Conservation (phyloP, 2,888 invertebrate genomes). For the Caenorhabditis zanzibari region DNA sequence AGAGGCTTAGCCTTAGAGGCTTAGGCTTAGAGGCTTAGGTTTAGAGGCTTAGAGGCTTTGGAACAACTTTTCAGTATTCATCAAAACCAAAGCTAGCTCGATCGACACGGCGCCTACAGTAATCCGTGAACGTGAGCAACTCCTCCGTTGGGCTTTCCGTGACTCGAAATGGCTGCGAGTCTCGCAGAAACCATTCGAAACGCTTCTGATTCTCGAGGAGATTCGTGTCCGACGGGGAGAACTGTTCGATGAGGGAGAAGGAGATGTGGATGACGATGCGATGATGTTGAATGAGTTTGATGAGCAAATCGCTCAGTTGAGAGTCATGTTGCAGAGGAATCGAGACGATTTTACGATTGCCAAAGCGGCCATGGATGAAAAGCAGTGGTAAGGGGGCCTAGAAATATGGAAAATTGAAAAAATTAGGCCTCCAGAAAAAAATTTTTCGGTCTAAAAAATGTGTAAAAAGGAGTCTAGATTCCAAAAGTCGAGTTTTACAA, state of each 20-base stretch:
- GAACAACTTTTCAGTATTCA: slow-evolving; percentile 69
- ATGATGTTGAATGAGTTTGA: slow-evolving; percentile 52
- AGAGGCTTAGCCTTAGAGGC: too few species aligned
- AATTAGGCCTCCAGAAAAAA: background rate
- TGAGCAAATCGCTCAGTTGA: slow-evolving; percentile 32
- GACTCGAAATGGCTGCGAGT: slow-evolving; percentile 65
- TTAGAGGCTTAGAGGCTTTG: too few species aligned
- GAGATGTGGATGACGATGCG: slow-evolving; percentile 36
- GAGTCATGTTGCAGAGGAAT: slow-evolving; percentile 36
- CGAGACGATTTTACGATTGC: slow-evolving; percentile 39
- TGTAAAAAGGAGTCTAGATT: background rate
- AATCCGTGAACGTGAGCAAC: slow-evolving; percentile 60
- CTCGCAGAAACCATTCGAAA: slow-evolving; percentile 41
- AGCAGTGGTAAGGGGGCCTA: slow-evolving; percentile 41
- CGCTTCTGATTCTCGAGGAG: slow-evolving; percentile 59
- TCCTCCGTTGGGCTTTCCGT: slow-evolving; percentile 52
- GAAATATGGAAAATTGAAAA: too few species aligned
- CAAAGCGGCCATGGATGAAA: slow-evolving; percentile 48
- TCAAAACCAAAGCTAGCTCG: slow-evolving; percentile 73
- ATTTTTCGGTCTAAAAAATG: background rate
- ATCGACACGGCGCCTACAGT: slow-evolving; percentile 68
- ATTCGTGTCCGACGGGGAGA: slow-evolving; percentile 56
- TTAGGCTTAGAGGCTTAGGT: too few species aligned
- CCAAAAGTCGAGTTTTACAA: background rate
- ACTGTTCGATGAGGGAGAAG: slow-evolving; percentile 29